Evolutionary conservation across 2,888 invertebrate species (phyloP), one percentile per base, ranked within the genome.

Genomic region (Ctena decussata): DNA sequence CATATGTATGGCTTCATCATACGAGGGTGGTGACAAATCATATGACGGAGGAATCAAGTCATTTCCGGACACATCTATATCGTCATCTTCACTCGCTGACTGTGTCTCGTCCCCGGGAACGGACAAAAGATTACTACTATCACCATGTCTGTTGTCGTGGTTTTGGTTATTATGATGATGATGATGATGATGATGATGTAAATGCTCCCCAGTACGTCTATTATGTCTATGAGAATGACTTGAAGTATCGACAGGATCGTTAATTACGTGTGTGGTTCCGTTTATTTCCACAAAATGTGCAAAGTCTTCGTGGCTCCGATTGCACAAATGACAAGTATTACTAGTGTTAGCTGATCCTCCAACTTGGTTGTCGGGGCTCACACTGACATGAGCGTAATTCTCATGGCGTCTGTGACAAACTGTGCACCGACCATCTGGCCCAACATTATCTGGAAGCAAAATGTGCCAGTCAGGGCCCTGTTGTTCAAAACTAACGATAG

Each of bases 1-100:
- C 91, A 91, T 91, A 70, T 84, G 82, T 35, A 91, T 80, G 18
- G 91, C 91, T 77, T 91, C 91, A 76, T 91, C 91, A 71, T 91
- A 91, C 12, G 91, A 90, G n/a, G 91, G 91, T 0, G 90, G 90
- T 24, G 84, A 79, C n/a, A 86, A 76, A 79, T 89, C 89, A 65
- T 89, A 89, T 8, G 89, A 89, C 21, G 89, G 89, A 32, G 89
- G 89, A 39, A 89, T 89, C 60, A 89, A 85, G 76, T 89, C 86
- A 82, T 89, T 86, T 46, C 83, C 85, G 46, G 83, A 80, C 27
- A 88, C 46, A 70, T 88, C 85, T 65, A 88, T 71, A 21, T 88
- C 88, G 39, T 81, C 82, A 39, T 81, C 82, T 37, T 83, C 85
- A 49, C 69, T 73, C 49, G 35, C 49, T 11, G 53, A 53, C 11